Conservation (phyloP, 1,140 invertebrate genomes). For the Papilio dardanus region DNA sequence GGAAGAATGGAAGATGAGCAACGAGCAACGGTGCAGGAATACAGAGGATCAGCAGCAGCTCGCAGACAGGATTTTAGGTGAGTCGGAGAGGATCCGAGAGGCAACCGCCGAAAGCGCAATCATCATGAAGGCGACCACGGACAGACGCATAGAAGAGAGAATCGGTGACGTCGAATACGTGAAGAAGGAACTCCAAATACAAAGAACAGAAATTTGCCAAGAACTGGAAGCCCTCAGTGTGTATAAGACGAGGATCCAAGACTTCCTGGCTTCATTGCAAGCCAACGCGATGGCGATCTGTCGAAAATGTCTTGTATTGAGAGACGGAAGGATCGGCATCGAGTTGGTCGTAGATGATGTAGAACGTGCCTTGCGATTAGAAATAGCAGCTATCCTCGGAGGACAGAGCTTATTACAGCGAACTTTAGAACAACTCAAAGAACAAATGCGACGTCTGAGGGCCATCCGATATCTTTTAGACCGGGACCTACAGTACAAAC, state of each 20-base stretch:
- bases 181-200: conserved; percentile 89
- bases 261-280: conserved; percentile 87
- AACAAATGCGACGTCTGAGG: conserved; percentile 91
- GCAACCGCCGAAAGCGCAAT: conserved; percentile 85
- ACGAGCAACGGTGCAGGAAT: conserved; percentile 84
- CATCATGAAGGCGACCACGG: conserved; percentile 87
- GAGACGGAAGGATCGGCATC: conserved; percentile 89
- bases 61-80: conserved; percentile 86
- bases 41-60: conserved; percentile 88
- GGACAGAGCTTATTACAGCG: conserved; percentile 85
- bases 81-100: conserved; percentile 85
- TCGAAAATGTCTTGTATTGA: conserved; percentile 86
- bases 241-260: conserved; percentile 86
- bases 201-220: conserved; percentile 88
- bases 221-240: conserved; percentile 88
- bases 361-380: conserved; percentile 85
- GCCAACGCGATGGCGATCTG: conserved; percentile 86
- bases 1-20: conserved; percentile 88
- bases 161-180: conserved; percentile 92
- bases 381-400: conserved; percentile 81
- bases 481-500: conserved; percentile 92
- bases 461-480: conserved; percentile 91
- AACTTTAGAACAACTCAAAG: conserved; percentile 88
- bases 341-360: conserved; percentile 90
- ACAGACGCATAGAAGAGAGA: conserved; percentile 89